Conservation (phyloP, 2,113 vertebrate genomes). For the Myotis lucifugus region DNA sequence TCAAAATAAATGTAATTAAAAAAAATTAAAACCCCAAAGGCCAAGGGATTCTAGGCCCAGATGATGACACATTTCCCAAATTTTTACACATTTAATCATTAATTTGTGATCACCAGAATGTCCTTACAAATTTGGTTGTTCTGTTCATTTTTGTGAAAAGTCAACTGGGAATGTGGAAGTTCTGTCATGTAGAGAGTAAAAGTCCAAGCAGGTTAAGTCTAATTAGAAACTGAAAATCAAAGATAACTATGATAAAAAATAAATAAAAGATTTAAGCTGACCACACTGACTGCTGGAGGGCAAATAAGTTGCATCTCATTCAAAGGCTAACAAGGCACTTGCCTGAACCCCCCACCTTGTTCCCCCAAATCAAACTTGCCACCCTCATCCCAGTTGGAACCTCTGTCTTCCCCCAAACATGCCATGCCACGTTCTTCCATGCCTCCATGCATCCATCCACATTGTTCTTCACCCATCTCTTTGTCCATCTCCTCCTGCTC, state of each 20-base stretch:
- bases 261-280: neutral
- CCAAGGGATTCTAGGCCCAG: neutral
- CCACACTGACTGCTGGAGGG: neutral
- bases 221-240: neutral
- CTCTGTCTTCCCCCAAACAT: neutral
- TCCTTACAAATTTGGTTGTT: neutral
- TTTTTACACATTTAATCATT: neutral
- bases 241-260: neutral
- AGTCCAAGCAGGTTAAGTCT: neutral
- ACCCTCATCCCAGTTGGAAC: neutral
- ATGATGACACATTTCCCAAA: conserved; percentile 35
- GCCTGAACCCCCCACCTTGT: neutral
- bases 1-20: conserved; percentile 15
- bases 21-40: conserved; percentile 11
- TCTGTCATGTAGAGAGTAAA: neutral
- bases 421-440: conserved; percentile 51
- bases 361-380: neutral
- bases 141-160: conserved; percentile 28
- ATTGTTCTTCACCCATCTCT: neutral
- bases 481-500: neutral
- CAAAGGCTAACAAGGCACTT: neutral
- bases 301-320: neutral
- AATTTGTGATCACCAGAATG: neutral
- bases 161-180: neutral
- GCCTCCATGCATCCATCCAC: conserved; percentile 50